Conservation (phyloP, 2,888 invertebrate genomes). For the Sympetrum striolatum region DNA sequence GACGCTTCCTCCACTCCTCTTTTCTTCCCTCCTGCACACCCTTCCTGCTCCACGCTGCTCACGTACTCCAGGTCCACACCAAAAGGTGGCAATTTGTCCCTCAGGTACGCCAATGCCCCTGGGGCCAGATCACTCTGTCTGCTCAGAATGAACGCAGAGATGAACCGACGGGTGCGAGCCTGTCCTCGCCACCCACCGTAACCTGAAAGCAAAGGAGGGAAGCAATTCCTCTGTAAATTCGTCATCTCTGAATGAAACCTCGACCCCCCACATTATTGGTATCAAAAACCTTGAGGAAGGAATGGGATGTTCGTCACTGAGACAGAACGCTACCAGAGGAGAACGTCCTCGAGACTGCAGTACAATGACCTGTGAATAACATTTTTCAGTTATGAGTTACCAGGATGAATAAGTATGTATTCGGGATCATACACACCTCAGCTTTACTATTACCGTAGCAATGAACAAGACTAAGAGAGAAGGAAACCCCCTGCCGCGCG, state of each 20-base stretch:
- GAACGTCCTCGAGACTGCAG: no score
- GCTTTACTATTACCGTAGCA: no score
- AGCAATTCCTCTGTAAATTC: background rate
- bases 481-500: no score
- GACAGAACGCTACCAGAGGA: background rate
- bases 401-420: no score
- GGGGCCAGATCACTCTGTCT: conserved; percentile 62
- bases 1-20: background rate
- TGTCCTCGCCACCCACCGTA: conserved; percentile 18
- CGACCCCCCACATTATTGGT: no score
- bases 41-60: conserved; percentile 79
- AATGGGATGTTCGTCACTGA: background rate
- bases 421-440: no score
- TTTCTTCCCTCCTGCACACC: conserved; percentile 60
- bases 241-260: background rate
- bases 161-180: conserved; percentile 68
- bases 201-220: background rate
- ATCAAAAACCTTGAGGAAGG: background rate
- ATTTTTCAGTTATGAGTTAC: no score
- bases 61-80: conserved; percentile 86
- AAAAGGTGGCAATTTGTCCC: conserved; percentile 77
- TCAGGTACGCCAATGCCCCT: conserved; percentile 69
- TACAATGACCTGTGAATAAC: no score
- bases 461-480: no score
- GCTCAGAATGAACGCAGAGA: conserved; percentile 83